Percentiles rank a stretch among this genome's conserved stretches.
Conservation (phyloP, 2,113 vertebrate genomes). For the Rhinolophus sinicus region DNA sequence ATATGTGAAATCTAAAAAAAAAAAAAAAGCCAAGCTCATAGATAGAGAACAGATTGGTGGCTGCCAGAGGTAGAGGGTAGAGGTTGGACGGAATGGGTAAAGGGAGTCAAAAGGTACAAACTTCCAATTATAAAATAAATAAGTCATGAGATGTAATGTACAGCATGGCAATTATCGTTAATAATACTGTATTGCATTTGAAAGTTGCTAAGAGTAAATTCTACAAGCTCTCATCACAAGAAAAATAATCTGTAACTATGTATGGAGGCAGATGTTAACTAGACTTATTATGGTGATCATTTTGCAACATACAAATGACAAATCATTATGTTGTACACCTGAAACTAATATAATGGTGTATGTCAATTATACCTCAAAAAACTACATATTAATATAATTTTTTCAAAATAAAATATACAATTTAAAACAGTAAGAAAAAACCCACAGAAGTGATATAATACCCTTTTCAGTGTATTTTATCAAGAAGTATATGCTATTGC, state of each 20-base stretch:
- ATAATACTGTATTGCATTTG: background rate
- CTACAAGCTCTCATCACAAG: background rate
- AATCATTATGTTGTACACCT: background rate
- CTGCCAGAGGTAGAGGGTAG: background rate
- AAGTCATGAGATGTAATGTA: background rate
- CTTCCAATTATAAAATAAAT: background rate
- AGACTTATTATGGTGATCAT: background rate
- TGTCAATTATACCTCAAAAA: background rate
- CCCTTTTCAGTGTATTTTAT: background rate
- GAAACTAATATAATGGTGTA: background rate
- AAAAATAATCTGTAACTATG: background rate
- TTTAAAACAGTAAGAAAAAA: background rate
- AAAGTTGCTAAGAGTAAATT: background rate
- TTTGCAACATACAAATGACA: background rate
- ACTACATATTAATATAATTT: background rate
- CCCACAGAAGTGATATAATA: accelerated
- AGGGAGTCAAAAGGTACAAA: background rate
- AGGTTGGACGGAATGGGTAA: background rate
- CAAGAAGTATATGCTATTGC: background rate
- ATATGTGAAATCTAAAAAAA: background rate
- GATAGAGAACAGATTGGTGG: background rate
- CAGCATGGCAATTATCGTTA: background rate
- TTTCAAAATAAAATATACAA: background rate
- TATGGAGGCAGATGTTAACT: background rate
- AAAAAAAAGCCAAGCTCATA: background rate